A percentile compares a stretch with the other conserved stretches of the same genome.
Conservation (phyloP, 2,888 invertebrate species). For the Drosophila bunnanda region DNA sequence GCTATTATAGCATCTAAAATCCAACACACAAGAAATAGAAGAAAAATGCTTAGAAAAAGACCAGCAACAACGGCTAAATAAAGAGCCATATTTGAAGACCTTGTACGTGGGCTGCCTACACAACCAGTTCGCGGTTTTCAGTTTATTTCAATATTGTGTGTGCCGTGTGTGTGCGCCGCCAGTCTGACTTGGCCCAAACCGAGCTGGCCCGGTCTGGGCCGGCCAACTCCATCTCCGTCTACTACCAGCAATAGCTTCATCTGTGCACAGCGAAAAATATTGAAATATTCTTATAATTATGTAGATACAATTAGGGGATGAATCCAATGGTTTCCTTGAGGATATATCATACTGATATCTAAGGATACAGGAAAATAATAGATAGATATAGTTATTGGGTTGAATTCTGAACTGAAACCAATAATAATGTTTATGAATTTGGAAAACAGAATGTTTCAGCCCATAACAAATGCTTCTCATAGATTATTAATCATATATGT, state of each 20-base stretch:
- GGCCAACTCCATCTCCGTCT: constrained; percentile 55
- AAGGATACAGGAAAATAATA: background rate
- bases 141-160: constrained; percentile 70
- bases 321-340: background rate
- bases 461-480: too few relatives aligned
- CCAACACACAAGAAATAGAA: constrained; percentile 64
- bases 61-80: constrained; percentile 48
- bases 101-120: constrained; percentile 83
- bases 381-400: background rate
- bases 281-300: background rate
- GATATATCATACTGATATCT: background rate
- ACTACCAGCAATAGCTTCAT: constrained; percentile 16
- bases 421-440: background rate
- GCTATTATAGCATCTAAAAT: constrained; percentile 76
- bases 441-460: background rate
- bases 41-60: constrained; percentile 77
- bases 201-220: constrained; percentile 39
- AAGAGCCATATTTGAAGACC: constrained; percentile 82
- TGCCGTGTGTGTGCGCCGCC: constrained; percentile 7
- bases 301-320: too few relatives aligned
- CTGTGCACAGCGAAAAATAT: constrained; percentile 4
- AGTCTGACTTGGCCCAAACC: constrained; percentile 30
- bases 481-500: too few relatives aligned
- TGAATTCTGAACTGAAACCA: too few relatives aligned
- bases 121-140: constrained; percentile 78